phyloP scores from a whole-genome alignment of 2,113 vertebrate genomes.

The Ginglymostoma cirratum region DNA sequence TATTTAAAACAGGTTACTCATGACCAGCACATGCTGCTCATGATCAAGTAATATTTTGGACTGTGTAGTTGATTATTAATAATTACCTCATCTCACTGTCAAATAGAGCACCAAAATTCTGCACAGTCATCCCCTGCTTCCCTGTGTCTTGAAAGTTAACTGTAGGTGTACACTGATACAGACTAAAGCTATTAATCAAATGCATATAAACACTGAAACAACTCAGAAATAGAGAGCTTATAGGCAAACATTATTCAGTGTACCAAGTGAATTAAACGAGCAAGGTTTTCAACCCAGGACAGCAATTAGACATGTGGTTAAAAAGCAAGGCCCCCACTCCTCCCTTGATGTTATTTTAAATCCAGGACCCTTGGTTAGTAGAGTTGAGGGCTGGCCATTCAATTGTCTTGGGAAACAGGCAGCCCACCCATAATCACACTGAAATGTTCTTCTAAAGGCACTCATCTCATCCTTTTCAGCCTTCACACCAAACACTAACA shows the following conservation, averaged over 20 bases:
- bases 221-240: background rate
- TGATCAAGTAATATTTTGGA: background rate
- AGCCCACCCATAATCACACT: background rate
- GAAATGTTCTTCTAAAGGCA: background rate
- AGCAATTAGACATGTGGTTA: background rate
- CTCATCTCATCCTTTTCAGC: background rate
- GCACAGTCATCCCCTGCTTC: background rate
- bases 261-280: background rate
- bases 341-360: background rate
- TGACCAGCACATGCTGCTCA: background rate
- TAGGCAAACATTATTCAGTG: background rate
- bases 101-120: background rate
- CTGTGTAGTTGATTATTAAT: background rate
- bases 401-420: background rate
- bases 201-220: background rate
- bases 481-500: background rate
- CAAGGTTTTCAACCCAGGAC: background rate
- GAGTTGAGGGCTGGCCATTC: background rate
- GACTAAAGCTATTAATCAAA: background rate
- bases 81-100: background rate
- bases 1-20: background rate
- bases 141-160: background rate
- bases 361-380: background rate
- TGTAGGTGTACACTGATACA: background rate
- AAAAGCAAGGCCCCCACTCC: background rate